Evolutionary conservation across 1,140 invertebrate genomes (phyloP).

Genomic region (Drosophila lowei): DNA sequence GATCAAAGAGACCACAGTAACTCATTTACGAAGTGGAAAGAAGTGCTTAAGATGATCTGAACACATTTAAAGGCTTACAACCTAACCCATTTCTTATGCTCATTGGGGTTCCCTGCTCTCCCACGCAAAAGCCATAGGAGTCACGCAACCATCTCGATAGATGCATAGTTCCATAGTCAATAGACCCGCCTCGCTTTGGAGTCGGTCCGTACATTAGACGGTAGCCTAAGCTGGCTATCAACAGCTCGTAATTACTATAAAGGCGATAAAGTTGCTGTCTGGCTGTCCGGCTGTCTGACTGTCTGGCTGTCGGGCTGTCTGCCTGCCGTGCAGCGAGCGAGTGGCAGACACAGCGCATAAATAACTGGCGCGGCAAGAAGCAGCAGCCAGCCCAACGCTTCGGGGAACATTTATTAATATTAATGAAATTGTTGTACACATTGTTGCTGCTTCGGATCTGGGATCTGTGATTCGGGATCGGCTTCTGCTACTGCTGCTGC

Average conservation of each 20-base stretch:
- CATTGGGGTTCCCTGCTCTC: not conserved
- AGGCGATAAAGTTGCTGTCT: conserved; percentile 67
- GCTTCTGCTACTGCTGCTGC: conserved; percentile 9
- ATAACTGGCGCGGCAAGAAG: conserved; percentile 55
- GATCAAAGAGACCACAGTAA: too few relatives aligned
- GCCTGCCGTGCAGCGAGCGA: conserved; percentile 2
- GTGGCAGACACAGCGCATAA: conserved; percentile 48
- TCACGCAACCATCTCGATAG: conserved; percentile 62
- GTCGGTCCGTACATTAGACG: conserved; percentile 43
- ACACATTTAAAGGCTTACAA: not conserved
- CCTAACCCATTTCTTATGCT: not conserved
- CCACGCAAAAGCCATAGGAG: conserved; percentile 28
- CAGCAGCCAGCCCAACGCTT: conserved; percentile 30
- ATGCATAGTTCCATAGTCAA: conserved; percentile 5
- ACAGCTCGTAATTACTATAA: conserved; percentile 78
- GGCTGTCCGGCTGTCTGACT: conserved; percentile 8
- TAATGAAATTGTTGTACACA: conserved; percentile 79
- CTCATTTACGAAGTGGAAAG: too few relatives aligned
- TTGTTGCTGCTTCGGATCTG: conserved; percentile 44
- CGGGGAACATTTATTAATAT: conserved; percentile 73
- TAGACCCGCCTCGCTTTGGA: conserved; percentile 17
- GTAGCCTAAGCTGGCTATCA: conserved; percentile 76
- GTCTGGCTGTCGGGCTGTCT: not conserved
- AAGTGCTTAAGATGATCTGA: too few relatives aligned
- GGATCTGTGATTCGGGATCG: conserved; percentile 27